A percentile compares a stretch with the other conserved stretches of the same genome.
Conservation (phyloP, 2,888 invertebrate species). For the Hirtodrosophila trivittata region DNA sequence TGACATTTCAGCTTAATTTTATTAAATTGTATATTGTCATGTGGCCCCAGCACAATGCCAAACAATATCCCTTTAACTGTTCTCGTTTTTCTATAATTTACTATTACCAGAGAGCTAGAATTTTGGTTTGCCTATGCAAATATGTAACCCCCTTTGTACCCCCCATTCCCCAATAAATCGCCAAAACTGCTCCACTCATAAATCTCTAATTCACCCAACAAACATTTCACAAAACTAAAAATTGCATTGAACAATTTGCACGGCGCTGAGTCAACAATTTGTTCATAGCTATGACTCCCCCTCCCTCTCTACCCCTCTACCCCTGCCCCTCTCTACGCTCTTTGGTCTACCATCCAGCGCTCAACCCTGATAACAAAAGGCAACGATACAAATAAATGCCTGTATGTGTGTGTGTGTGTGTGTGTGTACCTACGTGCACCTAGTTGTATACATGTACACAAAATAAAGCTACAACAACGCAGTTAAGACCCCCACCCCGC, state of each 20-base stretch:
- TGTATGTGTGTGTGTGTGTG: constrained; percentile 16
- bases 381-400: constrained; percentile 38
- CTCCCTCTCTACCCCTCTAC: not conserved
- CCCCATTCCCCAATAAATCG: not conserved
- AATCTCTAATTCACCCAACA: constrained; percentile 57
- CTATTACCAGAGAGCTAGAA: constrained; percentile 6
- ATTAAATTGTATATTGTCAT: constrained; percentile 7
- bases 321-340: not conserved
- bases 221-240: constrained; percentile 47
- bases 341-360: constrained; percentile 6
- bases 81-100: constrained; percentile 3
- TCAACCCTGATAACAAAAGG: constrained; percentile 66
- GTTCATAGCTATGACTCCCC: constrained; percentile 23
- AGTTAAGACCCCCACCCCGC: constrained; percentile 6
- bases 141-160: constrained; percentile 5
- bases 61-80: constrained; percentile 4
- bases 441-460: constrained; percentile 24
- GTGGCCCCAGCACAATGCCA: not conserved
- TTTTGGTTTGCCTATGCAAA: constrained; percentile 24
- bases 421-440: constrained; percentile 28
- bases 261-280: constrained; percentile 72
- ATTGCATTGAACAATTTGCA: constrained; percentile 64
- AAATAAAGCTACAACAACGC: constrained; percentile 44
- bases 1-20: constrained; percentile 4
- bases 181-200: constrained; percentile 49